Conservation (phyloP, 2,797 vertebrate genomes). For the Macropodus opercularis region DNA sequence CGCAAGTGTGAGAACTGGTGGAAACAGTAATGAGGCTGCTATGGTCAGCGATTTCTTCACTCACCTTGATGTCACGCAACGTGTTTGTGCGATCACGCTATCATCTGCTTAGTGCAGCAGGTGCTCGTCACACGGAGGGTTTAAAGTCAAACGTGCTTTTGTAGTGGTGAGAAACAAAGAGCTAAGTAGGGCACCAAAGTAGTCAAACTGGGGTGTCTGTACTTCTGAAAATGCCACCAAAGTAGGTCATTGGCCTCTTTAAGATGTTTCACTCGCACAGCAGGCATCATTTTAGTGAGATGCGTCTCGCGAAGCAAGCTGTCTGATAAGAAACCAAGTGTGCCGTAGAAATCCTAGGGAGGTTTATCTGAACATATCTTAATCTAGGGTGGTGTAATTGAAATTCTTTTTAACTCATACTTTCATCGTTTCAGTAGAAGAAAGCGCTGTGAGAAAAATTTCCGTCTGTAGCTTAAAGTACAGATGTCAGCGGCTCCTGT, state of each 20-base stretch:
- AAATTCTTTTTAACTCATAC: not conserved
- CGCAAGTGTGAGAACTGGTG: not conserved
- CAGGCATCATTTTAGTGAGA: constrained; percentile 25
- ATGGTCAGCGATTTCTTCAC: constrained; percentile 21
- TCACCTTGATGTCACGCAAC: not conserved
- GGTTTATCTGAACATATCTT: constrained; percentile 8
- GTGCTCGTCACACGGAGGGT: constrained; percentile 1
- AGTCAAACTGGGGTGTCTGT: constrained; percentile 44
- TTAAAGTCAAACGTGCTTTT: constrained; percentile 24
- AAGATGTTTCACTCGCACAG: constrained; percentile 36
- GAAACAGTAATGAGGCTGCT: constrained; percentile 8
- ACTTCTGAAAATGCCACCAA: constrained; percentile 67
- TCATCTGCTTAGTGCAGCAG: constrained; percentile 39
- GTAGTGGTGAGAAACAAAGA: constrained; percentile 58
- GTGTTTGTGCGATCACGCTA: not conserved
- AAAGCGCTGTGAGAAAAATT: not conserved
- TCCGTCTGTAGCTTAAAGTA: constrained; percentile 7
- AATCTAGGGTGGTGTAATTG: no score
- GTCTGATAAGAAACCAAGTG: constrained; percentile 17
- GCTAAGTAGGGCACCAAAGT: constrained; percentile 64
- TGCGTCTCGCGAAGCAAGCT: constrained; percentile 10
- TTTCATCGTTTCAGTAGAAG: not conserved
- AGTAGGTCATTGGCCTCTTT: constrained; percentile 78
- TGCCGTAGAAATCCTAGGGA: constrained; percentile 31
- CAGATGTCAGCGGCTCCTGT: not conserved